A percentile compares a stretch with the other conserved stretches of the same genome.
These are phyloP conservation scores for Brachymystax lenok DNA, from an alignment of 2,797 vertebrate genomes.

Conservation along the genomic window DNA sequence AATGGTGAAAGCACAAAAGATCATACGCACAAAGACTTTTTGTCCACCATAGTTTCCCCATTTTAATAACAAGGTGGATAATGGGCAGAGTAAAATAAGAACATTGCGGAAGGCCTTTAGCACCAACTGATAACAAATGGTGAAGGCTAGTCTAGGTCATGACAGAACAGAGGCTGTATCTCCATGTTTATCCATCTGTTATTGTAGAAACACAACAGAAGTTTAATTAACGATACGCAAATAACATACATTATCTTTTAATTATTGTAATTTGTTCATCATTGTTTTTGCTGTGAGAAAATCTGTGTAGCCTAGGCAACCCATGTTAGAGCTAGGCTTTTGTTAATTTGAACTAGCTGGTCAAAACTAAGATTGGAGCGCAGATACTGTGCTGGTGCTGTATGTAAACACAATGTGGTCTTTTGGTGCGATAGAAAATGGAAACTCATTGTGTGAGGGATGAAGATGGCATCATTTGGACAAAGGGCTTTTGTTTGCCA, in stretches of 20 bases:
- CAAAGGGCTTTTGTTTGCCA: constrained; percentile 83
- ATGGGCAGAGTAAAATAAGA: constrained; percentile 68
- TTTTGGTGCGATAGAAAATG: constrained; percentile 52
- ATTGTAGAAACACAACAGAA: background rate
- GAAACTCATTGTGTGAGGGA: constrained; percentile 54
- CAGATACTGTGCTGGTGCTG: constrained; percentile 39
- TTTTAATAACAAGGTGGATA: constrained; percentile 74
- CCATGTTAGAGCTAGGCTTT: constrained; percentile 30
- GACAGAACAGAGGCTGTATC: constrained; percentile 25
- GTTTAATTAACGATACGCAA: background rate
- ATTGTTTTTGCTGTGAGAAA: constrained; percentile 1
- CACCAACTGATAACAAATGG: constrained; percentile 38
- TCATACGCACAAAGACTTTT: constrained; percentile 77
- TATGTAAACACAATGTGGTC: constrained; percentile 44
- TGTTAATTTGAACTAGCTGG: constrained; percentile 43
- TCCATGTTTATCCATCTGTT: constrained; percentile 12
- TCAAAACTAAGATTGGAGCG: constrained; percentile 40
- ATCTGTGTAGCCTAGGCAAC: background rate
- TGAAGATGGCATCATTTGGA: constrained; percentile 75
- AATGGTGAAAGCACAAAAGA: constrained; percentile 80
- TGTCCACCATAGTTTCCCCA: constrained; percentile 69
- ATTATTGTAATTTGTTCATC: background rate
- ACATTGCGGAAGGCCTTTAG: constrained; percentile 52
- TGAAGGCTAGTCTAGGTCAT: constrained; percentile 53
- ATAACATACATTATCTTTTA: background rate